Evolutionary conservation across 2,888 invertebrate genomes (phyloP).

Genomic region (Andrena minutula): DNA sequence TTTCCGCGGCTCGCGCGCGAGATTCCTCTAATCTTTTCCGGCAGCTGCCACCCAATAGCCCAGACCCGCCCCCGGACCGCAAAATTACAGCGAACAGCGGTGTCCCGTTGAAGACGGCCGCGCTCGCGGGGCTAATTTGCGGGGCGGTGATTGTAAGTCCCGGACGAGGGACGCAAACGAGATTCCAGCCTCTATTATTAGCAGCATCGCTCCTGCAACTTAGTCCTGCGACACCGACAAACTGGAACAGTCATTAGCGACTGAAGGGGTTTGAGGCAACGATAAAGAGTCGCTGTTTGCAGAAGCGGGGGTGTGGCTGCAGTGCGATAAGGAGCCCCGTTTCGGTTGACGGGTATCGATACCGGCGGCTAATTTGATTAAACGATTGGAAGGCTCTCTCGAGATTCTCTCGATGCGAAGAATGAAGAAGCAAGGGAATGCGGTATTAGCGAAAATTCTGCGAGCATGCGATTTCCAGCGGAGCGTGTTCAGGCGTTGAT

Average conservation of each 20-base stretch:
- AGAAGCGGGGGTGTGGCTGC: not conserved
- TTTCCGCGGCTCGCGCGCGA: not conserved
- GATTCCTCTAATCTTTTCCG: slow-evolving; percentile 25
- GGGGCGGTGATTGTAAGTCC: slow-evolving; percentile 64
- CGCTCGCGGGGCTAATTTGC: slow-evolving; percentile 63
- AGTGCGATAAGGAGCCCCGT: not conserved
- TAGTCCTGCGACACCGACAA: slow-evolving; percentile 26
- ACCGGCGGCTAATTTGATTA: slow-evolving; percentile 14
- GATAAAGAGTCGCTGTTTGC: slow-evolving; percentile 14
- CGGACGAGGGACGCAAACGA: slow-evolving; percentile 53
- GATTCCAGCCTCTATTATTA: slow-evolving; percentile 59
- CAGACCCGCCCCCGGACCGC: slow-evolving; percentile 40
- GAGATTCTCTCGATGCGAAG: no score
- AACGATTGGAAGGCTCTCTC: not conserved
- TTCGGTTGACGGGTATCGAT: not conserved
- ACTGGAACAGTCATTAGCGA: slow-evolving; percentile 52
- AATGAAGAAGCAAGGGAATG: not conserved
- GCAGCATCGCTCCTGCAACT: slow-evolving; percentile 43
- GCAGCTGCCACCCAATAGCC: slow-evolving; percentile 28
- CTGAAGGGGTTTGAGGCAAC: not conserved
- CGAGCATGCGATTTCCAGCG: no score
- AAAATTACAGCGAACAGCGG: slow-evolving; percentile 56
- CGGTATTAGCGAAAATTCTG: not conserved
- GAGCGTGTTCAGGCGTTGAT: not conserved
- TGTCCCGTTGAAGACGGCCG: slow-evolving; percentile 22